Conservation (phyloP, 1,140 invertebrate genomes). For the Phortica variegata region DNA sequence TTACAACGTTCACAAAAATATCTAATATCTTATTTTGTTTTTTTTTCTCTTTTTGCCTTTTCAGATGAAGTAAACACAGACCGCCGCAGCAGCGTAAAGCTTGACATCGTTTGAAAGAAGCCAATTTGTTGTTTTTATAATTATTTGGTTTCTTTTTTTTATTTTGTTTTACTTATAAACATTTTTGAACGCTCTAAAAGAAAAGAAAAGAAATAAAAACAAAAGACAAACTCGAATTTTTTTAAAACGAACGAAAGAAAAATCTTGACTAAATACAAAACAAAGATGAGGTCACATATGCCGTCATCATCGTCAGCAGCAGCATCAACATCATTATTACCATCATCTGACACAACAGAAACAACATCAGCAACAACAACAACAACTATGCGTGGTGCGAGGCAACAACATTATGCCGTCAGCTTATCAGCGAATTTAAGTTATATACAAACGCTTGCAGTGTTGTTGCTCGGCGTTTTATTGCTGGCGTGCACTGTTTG, state of each 20-base stretch:
- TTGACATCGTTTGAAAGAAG: too few species aligned
- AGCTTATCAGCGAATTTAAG: slow-evolving; percentile 20
- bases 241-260: slow-evolving; percentile 19
- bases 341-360: neutral
- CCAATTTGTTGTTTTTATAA: too few species aligned
- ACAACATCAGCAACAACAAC: too few species aligned
- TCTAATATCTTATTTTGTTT: too few species aligned
- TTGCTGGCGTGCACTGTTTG: slow-evolving; percentile 14
- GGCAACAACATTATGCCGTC: too few species aligned
- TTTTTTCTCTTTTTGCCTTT: slow-evolving; percentile 18
- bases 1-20: too few species aligned
- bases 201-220: slow-evolving; percentile 19
- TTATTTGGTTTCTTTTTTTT: too few species aligned
- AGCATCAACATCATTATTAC: slow-evolving; percentile 1
- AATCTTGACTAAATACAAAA: slow-evolving; percentile 16
- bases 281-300: slow-evolving; percentile 25
- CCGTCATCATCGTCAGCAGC: slow-evolving; percentile 9
- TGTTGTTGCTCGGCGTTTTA: slow-evolving; percentile 10
- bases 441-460: slow-evolving; percentile 13
- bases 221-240: slow-evolving; percentile 15
- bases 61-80: slow-evolving; percentile 42
- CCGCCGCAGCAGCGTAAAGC: slow-evolving; percentile 1
- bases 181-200: too few species aligned
- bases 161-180: too few species aligned
- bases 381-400: too few species aligned